phyloP scores from a whole-genome alignment of 2,113 vertebrate genomes.

The Columba livia region DNA sequence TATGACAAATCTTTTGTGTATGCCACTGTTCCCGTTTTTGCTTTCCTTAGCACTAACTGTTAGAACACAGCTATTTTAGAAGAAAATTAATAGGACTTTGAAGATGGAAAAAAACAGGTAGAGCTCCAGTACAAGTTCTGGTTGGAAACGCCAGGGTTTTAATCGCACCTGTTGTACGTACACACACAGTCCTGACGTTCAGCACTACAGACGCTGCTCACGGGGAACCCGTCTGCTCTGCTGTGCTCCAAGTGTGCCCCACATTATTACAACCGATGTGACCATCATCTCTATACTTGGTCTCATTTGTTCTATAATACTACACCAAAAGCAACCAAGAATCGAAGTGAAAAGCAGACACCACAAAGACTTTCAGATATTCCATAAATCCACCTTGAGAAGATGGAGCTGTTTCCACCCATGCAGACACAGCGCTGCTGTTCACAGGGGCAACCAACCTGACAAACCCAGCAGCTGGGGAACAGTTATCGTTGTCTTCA shows the following conservation, averaged over 20 bases:
- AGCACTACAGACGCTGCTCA: background rate
- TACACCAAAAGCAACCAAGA: background rate
- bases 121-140: background rate
- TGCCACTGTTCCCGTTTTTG: background rate
- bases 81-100: background rate
- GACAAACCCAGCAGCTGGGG: background rate
- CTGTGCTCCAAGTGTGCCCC: background rate
- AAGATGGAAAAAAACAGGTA: background rate
- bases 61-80: background rate
- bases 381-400: background rate
- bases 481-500: background rate
- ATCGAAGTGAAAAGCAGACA: background rate
- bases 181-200: background rate
- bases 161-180: background rate
- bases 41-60: background rate
- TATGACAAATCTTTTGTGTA: background rate
- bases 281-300: background rate
- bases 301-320: background rate
- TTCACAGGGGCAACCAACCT: background rate
- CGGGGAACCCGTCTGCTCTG: background rate
- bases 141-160: background rate
- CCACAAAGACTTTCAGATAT: background rate
- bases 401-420: background rate
- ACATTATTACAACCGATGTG: background rate
- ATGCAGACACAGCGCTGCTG: background rate